Evolutionary conservation across 2,888 invertebrate species (phyloP), one percentile per base, ranked within the genome.

Genomic region (Aricia artaxerxes): DNA sequence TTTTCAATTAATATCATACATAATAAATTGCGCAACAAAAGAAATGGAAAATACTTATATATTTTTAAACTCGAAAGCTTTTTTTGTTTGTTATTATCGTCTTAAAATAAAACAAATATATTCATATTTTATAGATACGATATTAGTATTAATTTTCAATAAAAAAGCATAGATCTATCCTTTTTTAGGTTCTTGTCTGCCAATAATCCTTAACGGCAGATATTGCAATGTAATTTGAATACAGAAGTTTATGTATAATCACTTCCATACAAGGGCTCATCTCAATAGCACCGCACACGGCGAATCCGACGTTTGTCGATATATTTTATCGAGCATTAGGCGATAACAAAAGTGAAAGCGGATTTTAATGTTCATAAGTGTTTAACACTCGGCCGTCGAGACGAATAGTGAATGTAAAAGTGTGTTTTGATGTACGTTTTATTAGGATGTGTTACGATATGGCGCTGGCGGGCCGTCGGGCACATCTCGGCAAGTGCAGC

Each of bases 401-500:
- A 79, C 57, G 57, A 81, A 82, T 83, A 81, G 83, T 82, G 82
- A 83, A 80, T 80, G 81, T 81, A 83, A 83, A 82, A 82, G 82
- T 82, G 80, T 79, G 80, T 80, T 77, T 78, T 81, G 81, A 79
- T 81, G 81, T 78, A 78, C 57, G 77, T 79, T 79, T 77, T 81
- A 81, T 81, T 81, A 82, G 82, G 84, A 83, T 83, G 82, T 85
- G 85, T 84, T 87, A 88, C 86, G 87, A 86, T 87, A 85, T 85
- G 85, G 85, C 83, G 85, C 85, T 87, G 86, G 87, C 87, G 85
- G 82, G 82, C 82, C 82, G 83, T 83, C 87, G 89, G 88, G 88
- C 88, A 86, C 90, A 91, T 91, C 92, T 91, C 87, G 89, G 88
- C 93, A 92, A 92, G 92, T 93, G 93, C 92, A 89, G 87, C 90